Evolutionary conservation across 2,797 vertebrate genomes (phyloP).

Genomic region (Platalea minor): DNA sequence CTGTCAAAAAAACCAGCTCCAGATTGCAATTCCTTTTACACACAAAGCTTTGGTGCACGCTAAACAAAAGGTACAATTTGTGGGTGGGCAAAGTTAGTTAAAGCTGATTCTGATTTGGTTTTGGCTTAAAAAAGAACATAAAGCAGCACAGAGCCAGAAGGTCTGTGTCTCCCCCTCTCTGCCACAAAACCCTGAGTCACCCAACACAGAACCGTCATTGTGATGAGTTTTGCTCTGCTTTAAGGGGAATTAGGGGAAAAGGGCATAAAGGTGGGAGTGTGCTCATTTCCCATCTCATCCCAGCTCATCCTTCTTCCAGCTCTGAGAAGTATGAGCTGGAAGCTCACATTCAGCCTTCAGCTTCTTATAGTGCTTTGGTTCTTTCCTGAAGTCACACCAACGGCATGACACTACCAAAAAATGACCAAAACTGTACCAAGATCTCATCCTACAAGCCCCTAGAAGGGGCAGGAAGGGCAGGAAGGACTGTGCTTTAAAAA

Average conservation of each 20-base stretch:
- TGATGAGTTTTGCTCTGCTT: not conserved
- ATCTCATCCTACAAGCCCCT: not conserved
- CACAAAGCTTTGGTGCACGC: fast-evolving
- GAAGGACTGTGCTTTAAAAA: not conserved
- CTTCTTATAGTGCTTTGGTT: not conserved
- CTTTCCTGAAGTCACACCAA: not conserved
- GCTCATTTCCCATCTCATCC: not conserved
- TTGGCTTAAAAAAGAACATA: not conserved
- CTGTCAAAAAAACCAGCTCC: not conserved
- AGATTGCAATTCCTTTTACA: not conserved
- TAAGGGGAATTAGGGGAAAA: not conserved
- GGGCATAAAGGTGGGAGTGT: no score
- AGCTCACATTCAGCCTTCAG: not conserved
- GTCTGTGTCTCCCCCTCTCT: not conserved
- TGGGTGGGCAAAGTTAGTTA: not conserved
- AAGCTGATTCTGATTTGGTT: not conserved
- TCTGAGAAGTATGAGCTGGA: not conserved
- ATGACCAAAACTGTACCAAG: not conserved
- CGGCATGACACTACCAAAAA: fast-evolving
- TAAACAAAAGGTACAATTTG: not conserved
- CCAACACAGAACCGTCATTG: not conserved
- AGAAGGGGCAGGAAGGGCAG: not conserved
- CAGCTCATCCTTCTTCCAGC: not conserved
- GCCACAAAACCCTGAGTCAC: not conserved
- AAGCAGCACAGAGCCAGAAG: not conserved